Evolutionary conservation across 2,797 vertebrate genomes (phyloP), one percentile per base, ranked within the genome.

Genomic region (Danio kyathit): DNA sequence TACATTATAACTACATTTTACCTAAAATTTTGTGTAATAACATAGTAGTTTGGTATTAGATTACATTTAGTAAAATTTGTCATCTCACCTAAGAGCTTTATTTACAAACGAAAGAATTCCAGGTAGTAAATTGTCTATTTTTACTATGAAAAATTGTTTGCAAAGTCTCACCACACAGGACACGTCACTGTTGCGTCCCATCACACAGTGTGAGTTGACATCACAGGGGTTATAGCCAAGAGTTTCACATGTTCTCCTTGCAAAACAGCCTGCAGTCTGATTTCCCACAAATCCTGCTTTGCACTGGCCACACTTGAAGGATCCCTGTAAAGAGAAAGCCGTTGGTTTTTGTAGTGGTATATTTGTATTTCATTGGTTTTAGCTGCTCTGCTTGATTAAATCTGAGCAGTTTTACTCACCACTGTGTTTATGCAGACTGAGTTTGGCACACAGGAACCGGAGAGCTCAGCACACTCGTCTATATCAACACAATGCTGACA

Each of bases 391-490:
- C 40, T 72, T 41, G 11, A 12, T 19, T 16, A 51, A 41, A 29
- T 29, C 17, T 60, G 17, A 14, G 43, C 48, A 76, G 49, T 57
- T 57, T 56, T 29, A 87, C 95, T 95, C 88, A 96, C 95, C 90
- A 91, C 63, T 0, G 94, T 95, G 86, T 96, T 96, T 85, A 93
- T 94, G 86, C 96, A 96, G 87, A 96, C 74, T 5, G 96, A 95
- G 80, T 96, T 95, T 40, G 95, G 90, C 60, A 94, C 93, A 0
- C 97, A 99, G 82, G 93, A 95, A 0, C 95, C 95, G 29, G 95
- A 93, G 0, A 95, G 92, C 0, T 96, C 95, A 0, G 92, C 90
- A 81, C 97, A 99, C 80, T 98, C 97, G 1, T 98, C 96, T 0
- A 98, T 87, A 43, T 99, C 97, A 0, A 83, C 85, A 89, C 97